Percentiles rank a stretch among this genome's conserved stretches.
These are phyloP conservation scores for Steinernema hermaphroditum DNA, from an alignment of 2,888 invertebrate genomes.

Conservation along the genomic window DNA sequence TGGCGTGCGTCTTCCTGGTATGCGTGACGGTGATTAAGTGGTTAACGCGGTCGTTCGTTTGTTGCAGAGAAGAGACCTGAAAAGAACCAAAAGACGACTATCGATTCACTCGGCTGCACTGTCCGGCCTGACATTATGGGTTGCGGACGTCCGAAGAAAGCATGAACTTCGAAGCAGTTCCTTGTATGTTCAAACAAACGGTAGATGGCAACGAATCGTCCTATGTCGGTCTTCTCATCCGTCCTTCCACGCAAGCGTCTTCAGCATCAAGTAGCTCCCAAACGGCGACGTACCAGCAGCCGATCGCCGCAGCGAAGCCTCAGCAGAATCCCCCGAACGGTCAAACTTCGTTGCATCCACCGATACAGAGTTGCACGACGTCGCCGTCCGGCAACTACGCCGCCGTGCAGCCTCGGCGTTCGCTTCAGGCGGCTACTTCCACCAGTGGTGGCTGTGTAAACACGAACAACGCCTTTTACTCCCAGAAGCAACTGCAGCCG, in stretches of 20 bases:
- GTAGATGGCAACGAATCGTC: conserved; percentile 43
- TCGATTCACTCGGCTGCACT: conserved; percentile 10
- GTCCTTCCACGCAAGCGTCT: conserved; percentile 33
- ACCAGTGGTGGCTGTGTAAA: not conserved
- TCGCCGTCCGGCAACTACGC: not conserved
- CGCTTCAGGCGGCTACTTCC: not conserved
- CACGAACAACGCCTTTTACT: conserved; percentile 4
- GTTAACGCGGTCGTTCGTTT: conserved; percentile 23
- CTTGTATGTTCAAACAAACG: conserved; percentile 48
- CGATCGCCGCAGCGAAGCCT: not conserved
- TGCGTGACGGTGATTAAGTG: conserved; percentile 28
- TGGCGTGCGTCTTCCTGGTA: conserved; percentile 26
- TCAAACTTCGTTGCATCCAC: not conserved
- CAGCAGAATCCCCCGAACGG: not conserved
- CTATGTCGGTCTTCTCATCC: conserved; percentile 45
- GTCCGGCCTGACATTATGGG: conserved; percentile 12
- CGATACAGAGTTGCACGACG: not conserved
- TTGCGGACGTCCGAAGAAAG: conserved; percentile 16
- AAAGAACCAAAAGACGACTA: conserved; percentile 3
- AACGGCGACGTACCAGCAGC: not conserved
- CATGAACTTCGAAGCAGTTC: conserved; percentile 54
- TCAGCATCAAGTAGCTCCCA: not conserved
- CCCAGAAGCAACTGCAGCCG: conserved; percentile 6
- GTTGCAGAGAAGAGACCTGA: conserved; percentile 14
- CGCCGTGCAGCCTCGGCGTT: not conserved